Evolutionary conservation across 2,888 invertebrate species (phyloP), one percentile per base, ranked within the genome.

Genomic region (Dicranocentrus wangi): DNA sequence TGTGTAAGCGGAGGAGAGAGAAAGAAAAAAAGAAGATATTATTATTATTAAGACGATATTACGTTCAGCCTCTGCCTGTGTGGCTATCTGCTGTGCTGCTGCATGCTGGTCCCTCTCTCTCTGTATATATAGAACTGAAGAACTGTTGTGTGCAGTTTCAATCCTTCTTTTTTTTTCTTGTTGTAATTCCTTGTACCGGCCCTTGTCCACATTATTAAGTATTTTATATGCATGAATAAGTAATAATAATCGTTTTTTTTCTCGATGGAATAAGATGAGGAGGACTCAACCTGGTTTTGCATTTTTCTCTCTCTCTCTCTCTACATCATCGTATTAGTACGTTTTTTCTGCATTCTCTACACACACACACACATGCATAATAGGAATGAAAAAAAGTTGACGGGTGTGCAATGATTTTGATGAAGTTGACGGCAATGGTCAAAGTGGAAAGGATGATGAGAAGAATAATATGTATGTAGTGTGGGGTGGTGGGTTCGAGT

Each of bases 191-290:
- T 32, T 32, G 32, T 32, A 32, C 53, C 17, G 53, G 32, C 32
- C 65, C 13, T 43, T 65, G 43, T 42, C 21, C 19, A 23, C 43
- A 65, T 65, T 65, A 23, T 19, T 65, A 10, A 65, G 23, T 17
- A 43, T 65, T 65, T 65, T 65, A 21, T 42, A 65, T 65, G 65
- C 43, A 43, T 65, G 65, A 43, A 65, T 65, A 43, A 65, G 28
- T 60, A 60, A 32, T 39, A 65, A 42, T 43, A 42, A 65, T 65
- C n/a, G 27, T 42, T 8, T 39, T 65, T 3, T 28, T 39, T 3
- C 28, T 23, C 21, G 15, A 43, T 65, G 65, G 43, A 65, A 65
- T 19, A 43, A 1, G 23, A 23, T 2, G 17, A 58, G 17, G 28
- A 32, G 60, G 21, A 42, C 23, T 65, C 65, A 65, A 43, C 42